Base-by-base conservation (phyloP, 2,797 vertebrate species). In the Thalassophryne amazonica region DNA sequence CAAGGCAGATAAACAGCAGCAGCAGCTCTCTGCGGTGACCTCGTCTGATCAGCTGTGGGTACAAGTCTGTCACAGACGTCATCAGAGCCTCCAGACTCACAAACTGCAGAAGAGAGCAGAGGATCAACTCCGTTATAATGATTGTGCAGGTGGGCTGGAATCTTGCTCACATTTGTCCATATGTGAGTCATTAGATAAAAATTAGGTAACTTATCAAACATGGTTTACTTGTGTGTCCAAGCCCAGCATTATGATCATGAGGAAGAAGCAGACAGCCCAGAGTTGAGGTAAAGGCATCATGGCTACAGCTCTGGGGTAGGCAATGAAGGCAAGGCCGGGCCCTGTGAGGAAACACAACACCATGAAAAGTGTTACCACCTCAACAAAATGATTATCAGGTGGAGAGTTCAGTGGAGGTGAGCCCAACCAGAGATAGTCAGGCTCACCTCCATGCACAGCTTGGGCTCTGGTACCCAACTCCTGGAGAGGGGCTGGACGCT, bases 211-310 rank as follows among this genome's bases (percentile, higher is more conserved):
- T 24, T 9, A 22, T 49, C 31, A 23, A n/a, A 12, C 2, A 24
- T 3, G 15, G 5, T 6, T 6, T 33, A 96, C 95, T 93, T 98
- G 94, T 15, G 94, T 96, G 83, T 98, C 95, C 72, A 98, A 85
- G 1, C 95, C 95, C 58, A 98, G 68, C 90, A 97, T 95, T 70
- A 98, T 89, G 72, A 97, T 87, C 95, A 97, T 98, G 65, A 97
- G 83, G 86, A 98, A 98, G 89, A 98, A 97, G 53, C 95, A 93
- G 48, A 93, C 91, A 3, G 95, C 90, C 95, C 95, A 97, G 20
- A 97, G 90, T 25, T 93, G 95, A 5, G 94, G 93, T 0, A 91
- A 10, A 0, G 95, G 95, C 94, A 98, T 98, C 94, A 98, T 89
- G 4, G 93, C 88, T 2, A 97, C 93, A 0, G 95, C 95, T 20